Evolutionary conservation across 2,888 invertebrate species (phyloP).

Genomic region (Drosophila siamana): DNA sequence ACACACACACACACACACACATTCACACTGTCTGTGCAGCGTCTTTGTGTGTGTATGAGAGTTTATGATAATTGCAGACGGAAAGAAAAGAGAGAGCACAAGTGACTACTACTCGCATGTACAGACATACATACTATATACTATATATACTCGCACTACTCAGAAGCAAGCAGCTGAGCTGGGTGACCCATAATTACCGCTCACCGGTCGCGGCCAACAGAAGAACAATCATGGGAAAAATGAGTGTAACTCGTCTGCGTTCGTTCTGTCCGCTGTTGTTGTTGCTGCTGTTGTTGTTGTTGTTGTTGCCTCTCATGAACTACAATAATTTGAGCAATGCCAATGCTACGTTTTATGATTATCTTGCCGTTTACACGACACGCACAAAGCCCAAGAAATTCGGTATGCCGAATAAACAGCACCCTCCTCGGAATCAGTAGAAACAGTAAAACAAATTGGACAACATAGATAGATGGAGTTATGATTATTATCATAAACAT

Average conservation of each 20-base stretch:
- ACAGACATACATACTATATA: neutral
- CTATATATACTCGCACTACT: constrained; percentile 12
- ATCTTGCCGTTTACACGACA: constrained; percentile 70
- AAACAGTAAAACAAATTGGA: too few species aligned
- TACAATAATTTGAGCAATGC: constrained; percentile 77
- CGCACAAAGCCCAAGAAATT: constrained; percentile 43
- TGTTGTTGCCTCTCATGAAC: constrained; percentile 49
- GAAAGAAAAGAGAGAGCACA: constrained; percentile 48
- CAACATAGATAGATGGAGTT: too few species aligned
- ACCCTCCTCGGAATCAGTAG: neutral
- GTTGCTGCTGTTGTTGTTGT: too few species aligned
- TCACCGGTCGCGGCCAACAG: constrained; percentile 55
- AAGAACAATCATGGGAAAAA: constrained; percentile 81
- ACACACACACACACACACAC: neutral
- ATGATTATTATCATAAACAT: too few species aligned
- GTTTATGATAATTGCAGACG: constrained; percentile 70
- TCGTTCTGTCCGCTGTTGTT: neutral
- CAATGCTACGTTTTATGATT: constrained; percentile 75
- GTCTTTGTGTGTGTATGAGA: neutral
- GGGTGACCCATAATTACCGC: constrained; percentile 80
- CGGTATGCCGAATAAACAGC: neutral
- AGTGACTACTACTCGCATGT: neutral
- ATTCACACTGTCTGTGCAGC: neutral
- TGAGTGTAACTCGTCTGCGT: constrained; percentile 46
- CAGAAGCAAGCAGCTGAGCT: constrained; percentile 33